Conservation (phyloP, 92 coral and sea anemone species). For the Hydrozoanthus gracilis region DNA sequence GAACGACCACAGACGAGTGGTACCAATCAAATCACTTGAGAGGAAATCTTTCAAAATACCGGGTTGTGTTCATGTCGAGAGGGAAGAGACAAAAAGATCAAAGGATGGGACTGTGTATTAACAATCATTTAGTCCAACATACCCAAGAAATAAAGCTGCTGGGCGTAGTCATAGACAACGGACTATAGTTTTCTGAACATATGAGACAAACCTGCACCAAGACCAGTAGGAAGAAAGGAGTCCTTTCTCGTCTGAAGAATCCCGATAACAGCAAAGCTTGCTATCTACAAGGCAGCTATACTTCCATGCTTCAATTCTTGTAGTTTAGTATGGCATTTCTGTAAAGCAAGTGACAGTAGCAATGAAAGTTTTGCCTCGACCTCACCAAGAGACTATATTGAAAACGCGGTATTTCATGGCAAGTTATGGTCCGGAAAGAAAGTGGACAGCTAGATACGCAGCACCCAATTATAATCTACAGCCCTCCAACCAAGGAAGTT, state of each 20-base stretch:
- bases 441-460: too few relatives aligned
- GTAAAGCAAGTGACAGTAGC: neutral
- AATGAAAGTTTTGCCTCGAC: neutral
- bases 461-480: too few relatives aligned
- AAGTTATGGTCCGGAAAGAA: too few relatives aligned
- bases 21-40: neutral
- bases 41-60: neutral
- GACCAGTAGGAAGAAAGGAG: neutral
- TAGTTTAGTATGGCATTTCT: slow-evolving; percentile 11
- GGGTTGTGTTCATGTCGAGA: neutral
- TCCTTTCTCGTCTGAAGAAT: neutral
- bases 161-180: neutral
- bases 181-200: neutral
- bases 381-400: too few relatives aligned
- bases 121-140: neutral
- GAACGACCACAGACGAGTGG: neutral
- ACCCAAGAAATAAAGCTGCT: slow-evolving; percentile 5
- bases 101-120: neutral
- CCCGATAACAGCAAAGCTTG: neutral
- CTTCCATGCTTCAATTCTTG: neutral
- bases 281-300: neutral
- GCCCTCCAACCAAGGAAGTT: too few relatives aligned
- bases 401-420: too few relatives aligned
- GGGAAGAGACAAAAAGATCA: neutral
- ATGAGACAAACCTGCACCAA: neutral